These are phyloP conservation scores for Bombus waltoni DNA, from an alignment of 1,140 invertebrate genomes.

Conservation along the genomic window DNA sequence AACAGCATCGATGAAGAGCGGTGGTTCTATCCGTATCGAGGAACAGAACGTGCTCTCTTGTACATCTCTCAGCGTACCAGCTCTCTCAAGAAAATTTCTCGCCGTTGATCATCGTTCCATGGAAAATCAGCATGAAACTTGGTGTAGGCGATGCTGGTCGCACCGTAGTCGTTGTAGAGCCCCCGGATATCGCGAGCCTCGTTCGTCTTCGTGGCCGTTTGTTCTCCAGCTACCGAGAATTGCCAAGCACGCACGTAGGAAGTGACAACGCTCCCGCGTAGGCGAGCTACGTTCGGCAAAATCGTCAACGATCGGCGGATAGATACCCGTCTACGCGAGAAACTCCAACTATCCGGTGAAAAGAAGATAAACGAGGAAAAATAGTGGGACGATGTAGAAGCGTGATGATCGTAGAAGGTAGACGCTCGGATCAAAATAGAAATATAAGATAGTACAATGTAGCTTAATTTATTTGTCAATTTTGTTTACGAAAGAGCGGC, in stretches of 20 bases:
- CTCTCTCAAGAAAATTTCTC: conserved; percentile 48
- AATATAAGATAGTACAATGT: too few relatives aligned
- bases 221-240: conserved; percentile 55
- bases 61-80: neutral
- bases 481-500: too few relatives aligned
- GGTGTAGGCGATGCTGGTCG: conserved; percentile 38
- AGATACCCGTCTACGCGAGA: conserved; percentile 16
- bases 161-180: neutral
- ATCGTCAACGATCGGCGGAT: conserved; percentile 61
- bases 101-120: conserved; percentile 52
- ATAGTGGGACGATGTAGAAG: neutral
- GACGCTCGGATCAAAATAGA: too few relatives aligned
- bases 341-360: neutral
- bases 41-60: conserved; percentile 1
- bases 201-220: conserved; percentile 43
- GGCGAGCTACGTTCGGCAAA: conserved; percentile 51
- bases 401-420: conserved; percentile 28
- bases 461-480: too few relatives aligned
- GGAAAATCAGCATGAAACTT: conserved; percentile 16
- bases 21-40: neutral
- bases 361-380: neutral
- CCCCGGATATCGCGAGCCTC: conserved; percentile 9
- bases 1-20: neutral
- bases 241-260: conserved; percentile 35
- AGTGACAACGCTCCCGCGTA: conserved; percentile 39